These are phyloP conservation scores for Xestoiulus laeticollis DNA, from an alignment of 2,888 invertebrate species.

Conservation along the genomic window DNA sequence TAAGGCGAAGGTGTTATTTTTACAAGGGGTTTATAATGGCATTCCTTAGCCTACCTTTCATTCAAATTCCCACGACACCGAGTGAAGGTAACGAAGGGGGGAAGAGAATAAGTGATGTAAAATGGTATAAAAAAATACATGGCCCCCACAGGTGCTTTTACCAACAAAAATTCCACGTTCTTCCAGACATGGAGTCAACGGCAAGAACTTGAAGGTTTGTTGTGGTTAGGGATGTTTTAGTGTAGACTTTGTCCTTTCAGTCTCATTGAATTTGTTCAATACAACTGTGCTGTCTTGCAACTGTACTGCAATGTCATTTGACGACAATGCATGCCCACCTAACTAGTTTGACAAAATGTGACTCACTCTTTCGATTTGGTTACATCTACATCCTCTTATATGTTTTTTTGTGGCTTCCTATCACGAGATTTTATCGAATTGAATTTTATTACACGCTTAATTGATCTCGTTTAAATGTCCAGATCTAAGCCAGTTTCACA, in stretches of 20 bases:
- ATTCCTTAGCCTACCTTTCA: conserved; percentile 30
- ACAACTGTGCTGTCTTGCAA: background rate
- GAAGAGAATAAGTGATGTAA: background rate
- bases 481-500: background rate
- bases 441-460: background rate
- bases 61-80: conserved; percentile 29
- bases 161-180: background rate
- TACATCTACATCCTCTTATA: background rate
- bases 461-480: background rate
- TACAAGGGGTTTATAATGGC: conserved; percentile 14
- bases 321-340: background rate
- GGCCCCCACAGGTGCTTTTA: background rate
- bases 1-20: conserved; percentile 12
- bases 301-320: background rate
- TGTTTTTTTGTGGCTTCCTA: background rate
- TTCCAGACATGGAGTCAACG: background rate
- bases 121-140: background rate
- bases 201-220: background rate
- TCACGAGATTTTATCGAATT: background rate
- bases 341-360: background rate
- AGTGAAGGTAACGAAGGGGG: conserved; percentile 31
- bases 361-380: background rate
- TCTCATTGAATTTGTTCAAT: background rate
- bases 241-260: background rate
- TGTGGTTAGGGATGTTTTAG: background rate